Evolutionary conservation across 1,140 invertebrate genomes (phyloP).

Genomic region (Hermatobates lingyangjiaoensis): DNA sequence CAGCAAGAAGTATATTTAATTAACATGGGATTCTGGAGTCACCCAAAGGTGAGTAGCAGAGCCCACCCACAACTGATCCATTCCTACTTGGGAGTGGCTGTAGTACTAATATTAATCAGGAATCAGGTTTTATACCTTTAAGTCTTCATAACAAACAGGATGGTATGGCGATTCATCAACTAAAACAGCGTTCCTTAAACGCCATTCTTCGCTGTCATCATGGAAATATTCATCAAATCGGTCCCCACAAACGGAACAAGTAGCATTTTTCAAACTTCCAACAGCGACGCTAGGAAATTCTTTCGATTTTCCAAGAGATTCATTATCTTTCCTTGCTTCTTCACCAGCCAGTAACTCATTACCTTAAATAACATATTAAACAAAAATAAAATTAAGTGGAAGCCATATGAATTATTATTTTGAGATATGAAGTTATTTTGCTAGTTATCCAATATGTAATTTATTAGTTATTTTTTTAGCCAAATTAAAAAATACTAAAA

Average conservation of each 20-base stretch:
- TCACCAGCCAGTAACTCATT: constrained; percentile 50
- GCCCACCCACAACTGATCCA: no score
- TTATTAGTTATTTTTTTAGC: constrained; percentile 3
- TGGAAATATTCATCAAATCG: constrained; percentile 84
- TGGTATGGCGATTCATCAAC: constrained; percentile 69
- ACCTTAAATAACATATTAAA: constrained; percentile 36
- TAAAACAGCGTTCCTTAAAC: constrained; percentile 60
- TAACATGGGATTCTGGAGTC: no score
- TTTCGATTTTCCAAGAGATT: constrained; percentile 26
- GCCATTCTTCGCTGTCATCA: constrained; percentile 92
- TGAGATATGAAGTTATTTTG: neutral
- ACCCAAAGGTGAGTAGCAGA: no score
- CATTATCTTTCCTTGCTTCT: constrained; percentile 24
- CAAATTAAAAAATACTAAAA: neutral
- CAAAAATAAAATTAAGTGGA: neutral
- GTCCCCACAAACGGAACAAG: constrained; percentile 78
- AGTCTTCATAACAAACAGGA: constrained; percentile 77
- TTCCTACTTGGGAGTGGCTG: no score
- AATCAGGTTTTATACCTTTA: constrained; percentile 51
- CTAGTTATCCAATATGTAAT: neutral
- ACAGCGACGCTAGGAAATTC: constrained; percentile 40
- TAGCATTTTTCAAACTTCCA: constrained; percentile 29
- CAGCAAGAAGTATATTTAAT: no score
- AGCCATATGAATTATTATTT: neutral
- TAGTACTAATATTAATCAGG: no score